A percentile compares a stretch with the other conserved stretches of the same genome.
Conservation (phyloP, 2,888 invertebrate genomes). For the Dynastes maya region DNA sequence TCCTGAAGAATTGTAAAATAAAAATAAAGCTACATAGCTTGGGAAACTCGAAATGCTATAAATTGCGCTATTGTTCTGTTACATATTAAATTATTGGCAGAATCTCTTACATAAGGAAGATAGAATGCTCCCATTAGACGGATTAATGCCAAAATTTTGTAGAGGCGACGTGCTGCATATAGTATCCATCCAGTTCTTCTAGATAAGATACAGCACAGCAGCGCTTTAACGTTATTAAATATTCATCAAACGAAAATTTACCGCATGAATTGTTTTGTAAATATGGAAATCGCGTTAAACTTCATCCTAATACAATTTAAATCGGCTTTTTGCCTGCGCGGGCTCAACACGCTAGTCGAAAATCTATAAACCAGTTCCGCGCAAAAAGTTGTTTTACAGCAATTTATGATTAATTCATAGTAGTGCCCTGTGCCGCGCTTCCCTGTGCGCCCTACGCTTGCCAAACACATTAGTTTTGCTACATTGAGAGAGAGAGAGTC, state of each 20-base stretch:
- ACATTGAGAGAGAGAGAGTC: constrained; percentile 8
- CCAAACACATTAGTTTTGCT: constrained; percentile 40
- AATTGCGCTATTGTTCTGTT: too few species aligned
- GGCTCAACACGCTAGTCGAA: constrained; percentile 19
- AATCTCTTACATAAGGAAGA: not conserved
- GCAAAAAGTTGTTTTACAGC: constrained; percentile 47
- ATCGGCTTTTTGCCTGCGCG: constrained; percentile 41
- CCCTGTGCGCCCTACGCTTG: constrained; percentile 8
- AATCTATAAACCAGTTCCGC: constrained; percentile 45
- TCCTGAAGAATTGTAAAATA: too few species aligned
- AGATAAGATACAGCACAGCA: constrained; percentile 12
- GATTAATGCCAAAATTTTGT: not conserved
- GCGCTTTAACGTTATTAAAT: constrained; percentile 42
- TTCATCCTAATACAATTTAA: constrained; percentile 47
- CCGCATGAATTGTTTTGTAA: constrained; percentile 47
- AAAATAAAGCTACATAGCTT: too few species aligned
- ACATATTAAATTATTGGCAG: too few species aligned
- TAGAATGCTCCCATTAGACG: not conserved
- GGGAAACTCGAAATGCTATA: too few species aligned
- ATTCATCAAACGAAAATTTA: constrained; percentile 48
- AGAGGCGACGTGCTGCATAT: not conserved
- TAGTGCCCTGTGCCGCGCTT: constrained; percentile 7
- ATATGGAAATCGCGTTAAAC: constrained; percentile 47
- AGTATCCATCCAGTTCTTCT: not conserved
- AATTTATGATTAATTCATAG: constrained; percentile 49